Base-by-base conservation (phyloP, 1,140 invertebrate genomes). In the Archegozetes longisetosus region DNA sequence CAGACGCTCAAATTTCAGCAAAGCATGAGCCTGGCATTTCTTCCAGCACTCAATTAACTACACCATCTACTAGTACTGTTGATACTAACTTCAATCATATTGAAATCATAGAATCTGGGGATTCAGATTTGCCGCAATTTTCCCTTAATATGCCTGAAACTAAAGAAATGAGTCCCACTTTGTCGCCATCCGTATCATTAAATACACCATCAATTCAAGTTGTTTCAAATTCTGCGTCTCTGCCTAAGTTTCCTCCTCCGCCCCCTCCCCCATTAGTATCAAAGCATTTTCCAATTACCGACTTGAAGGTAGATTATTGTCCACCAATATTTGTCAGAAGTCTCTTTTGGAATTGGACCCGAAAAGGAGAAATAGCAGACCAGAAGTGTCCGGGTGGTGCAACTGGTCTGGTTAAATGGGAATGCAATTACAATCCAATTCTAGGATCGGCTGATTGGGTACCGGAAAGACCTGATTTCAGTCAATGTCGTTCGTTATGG, bases 401-500 rank as follows among this genome's bases (percentile, higher is more conserved):
- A 2, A 86, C 84, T 23, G 70, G 70, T 55, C 58, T 60, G 64
- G 68, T 68, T 64, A 4, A 67, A 26, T 69, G 74, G 72, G 59
- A 65, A 54, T 75, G 73, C 67, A 46, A 13, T 29, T 53, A 27
- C 47, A 60, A 60, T 54, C 25, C 22, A n/a, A 46, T 53, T 6
- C 13, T 23, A n/a, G 25, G 17, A 3, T 32, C 20, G 67, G 68
- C 52, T 48, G 74, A 74, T 55, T 92, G 91, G 86, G 77, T 80
- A 51, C 82, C 84, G 0, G 73, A 79, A 2, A 82, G 80, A 4
- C 88, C 89, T 12, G 88, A 94, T 72, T 75, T 94, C 17, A 88
- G 87, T 67, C 86, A 91, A 68, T 96, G 91, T 70, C 80, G 87
- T 13, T 92, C 88, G 0, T 78, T 86, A 0, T 93, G 89, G 89